phyloP scores from a whole-genome alignment of 2,113 vertebrate species.

The Dipodomys ordii region DNA sequence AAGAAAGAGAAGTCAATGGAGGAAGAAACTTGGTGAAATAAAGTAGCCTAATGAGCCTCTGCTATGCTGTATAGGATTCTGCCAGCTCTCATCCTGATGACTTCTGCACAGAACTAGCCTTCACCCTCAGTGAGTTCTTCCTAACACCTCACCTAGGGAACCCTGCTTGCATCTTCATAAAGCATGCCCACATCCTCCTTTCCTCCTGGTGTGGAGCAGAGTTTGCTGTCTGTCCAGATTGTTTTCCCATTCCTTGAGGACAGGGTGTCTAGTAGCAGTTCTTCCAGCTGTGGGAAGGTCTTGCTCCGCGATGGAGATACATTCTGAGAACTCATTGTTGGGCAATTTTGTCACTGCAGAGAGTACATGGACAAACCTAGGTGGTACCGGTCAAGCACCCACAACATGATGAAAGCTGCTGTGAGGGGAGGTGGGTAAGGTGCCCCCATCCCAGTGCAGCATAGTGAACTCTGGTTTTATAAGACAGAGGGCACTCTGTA shows the following conservation, averaged over 20 bases:
- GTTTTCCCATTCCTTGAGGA: background rate
- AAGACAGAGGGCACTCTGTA: background rate
- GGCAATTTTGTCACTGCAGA: background rate
- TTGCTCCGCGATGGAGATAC: background rate
- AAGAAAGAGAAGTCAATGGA: background rate
- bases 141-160: background rate
- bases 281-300: background rate
- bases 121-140: background rate
- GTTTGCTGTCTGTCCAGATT: background rate
- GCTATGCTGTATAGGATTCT: background rate
- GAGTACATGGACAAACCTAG: background rate
- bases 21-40: background rate
- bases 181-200: background rate
- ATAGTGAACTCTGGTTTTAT: background rate
- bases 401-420: background rate
- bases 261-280: background rate
- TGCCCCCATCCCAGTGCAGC: fast-evolving
- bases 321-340: background rate
- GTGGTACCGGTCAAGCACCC: background rate
- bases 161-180: constrained; percentile 19
- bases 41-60: too few species aligned
- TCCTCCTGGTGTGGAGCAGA: background rate
- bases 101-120: background rate
- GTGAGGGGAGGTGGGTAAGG: background rate
- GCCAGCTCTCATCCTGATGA: background rate